These are phyloP conservation scores for Chloroceryle amazona DNA, from an alignment of 2,797 vertebrate species.

Conservation along the genomic window DNA sequence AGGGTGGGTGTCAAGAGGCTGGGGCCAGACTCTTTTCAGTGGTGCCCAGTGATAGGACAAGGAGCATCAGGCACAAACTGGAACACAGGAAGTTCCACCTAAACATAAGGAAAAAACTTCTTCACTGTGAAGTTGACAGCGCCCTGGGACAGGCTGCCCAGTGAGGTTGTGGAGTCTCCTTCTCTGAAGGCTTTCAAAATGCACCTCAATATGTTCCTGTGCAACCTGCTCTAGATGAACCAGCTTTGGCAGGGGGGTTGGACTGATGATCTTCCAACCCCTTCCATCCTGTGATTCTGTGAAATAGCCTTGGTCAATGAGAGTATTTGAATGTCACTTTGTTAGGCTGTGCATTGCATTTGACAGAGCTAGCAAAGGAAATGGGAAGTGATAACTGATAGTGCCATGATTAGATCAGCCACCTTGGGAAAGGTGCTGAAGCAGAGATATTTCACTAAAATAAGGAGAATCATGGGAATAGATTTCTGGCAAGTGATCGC, in stretches of 20 bases:
- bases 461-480: constrained; percentile 80
- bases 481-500: constrained; percentile 75
- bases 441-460: constrained; percentile 82
- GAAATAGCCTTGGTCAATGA: constrained; percentile 23
- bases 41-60: too few relatives aligned
- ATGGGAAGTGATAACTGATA: constrained; percentile 80
- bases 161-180: not conserved
- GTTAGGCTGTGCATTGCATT: constrained; percentile 64
- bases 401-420: constrained; percentile 81
- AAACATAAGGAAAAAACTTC: too few relatives aligned
- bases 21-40: too few relatives aligned
- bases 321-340: constrained; percentile 74
- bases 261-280: not conserved
- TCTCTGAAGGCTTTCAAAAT: not conserved
- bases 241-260: too few relatives aligned
- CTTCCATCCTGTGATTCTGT: not conserved
- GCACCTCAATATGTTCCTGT: not conserved
- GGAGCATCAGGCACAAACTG: too few relatives aligned
- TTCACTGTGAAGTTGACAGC: too few relatives aligned
- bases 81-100: too few relatives aligned
- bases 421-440: constrained; percentile 86
- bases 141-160: too few relatives aligned
- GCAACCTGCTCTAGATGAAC: not conserved
- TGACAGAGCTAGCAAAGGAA: constrained; percentile 80
- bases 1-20: too few relatives aligned